phyloP scores from a whole-genome alignment of 2,888 invertebrate genomes.

The Antheraea assamensis region DNA sequence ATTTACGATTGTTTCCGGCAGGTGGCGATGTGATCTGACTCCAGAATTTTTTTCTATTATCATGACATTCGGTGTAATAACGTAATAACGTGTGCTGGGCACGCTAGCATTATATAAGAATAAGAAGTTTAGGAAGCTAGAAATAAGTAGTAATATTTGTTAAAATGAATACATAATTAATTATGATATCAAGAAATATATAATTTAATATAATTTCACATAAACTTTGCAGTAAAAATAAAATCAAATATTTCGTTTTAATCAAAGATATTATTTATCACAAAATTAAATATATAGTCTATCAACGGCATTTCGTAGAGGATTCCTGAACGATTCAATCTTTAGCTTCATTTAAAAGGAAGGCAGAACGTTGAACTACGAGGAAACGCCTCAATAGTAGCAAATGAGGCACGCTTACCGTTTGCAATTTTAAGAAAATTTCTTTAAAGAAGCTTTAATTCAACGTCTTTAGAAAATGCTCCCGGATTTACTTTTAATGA shows the following conservation, averaged over 20 bases:
- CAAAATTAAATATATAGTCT: neutral
- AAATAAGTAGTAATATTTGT: too few species aligned
- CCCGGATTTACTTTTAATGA: constrained; percentile 81
- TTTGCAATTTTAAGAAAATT: constrained; percentile 74
- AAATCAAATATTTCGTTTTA: neutral
- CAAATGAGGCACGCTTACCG: constrained; percentile 76
- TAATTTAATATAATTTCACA: neutral
- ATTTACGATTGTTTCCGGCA: too few species aligned
- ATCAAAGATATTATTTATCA: neutral
- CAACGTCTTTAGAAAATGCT: constrained; percentile 79
- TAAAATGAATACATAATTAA: too few species aligned
- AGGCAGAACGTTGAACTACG: constrained; percentile 60
- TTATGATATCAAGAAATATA: neutral
- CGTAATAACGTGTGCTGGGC: too few species aligned
- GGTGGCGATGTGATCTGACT: too few species aligned
- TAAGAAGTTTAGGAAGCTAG: too few species aligned
- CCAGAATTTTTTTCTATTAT: too few species aligned
- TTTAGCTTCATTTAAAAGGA: constrained; percentile 62
- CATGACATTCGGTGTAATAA: too few species aligned
- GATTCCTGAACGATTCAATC: constrained; percentile 56
- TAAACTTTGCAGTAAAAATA: neutral
- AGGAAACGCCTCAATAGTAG: constrained; percentile 70
- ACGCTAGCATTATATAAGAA: too few species aligned
- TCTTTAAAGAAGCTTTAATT: constrained; percentile 74
- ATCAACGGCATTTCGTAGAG: constrained; percentile 46